Evolutionary conservation across 2,113 vertebrate genomes (phyloP).

Genomic region (Halichoeres trimaculatus): DNA sequence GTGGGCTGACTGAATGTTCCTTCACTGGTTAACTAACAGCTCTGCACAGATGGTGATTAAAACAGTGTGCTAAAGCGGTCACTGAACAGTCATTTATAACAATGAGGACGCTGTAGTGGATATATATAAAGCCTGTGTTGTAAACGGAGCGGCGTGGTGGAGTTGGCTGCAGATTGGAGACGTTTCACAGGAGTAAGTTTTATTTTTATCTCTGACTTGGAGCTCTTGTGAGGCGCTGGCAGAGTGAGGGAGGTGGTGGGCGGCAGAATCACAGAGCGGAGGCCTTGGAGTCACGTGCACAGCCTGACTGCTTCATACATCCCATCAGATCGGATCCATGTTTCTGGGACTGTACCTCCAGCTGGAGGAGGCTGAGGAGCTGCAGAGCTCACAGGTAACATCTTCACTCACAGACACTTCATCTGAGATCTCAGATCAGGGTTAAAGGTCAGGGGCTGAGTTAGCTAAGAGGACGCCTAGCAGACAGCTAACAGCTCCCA

Average conservation of each 20-base stretch:
- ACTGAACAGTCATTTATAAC: constrained; percentile 66
- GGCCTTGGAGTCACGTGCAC: constrained; percentile 73
- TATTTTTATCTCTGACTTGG: constrained; percentile 80
- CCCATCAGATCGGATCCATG: constrained; percentile 28
- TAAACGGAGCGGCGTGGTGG: constrained; percentile 21
- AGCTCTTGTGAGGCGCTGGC: constrained; percentile 75
- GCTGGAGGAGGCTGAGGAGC: too few relatives aligned
- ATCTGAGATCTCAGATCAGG: too few relatives aligned
- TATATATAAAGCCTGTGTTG: constrained; percentile 37
- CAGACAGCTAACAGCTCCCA: too few relatives aligned
- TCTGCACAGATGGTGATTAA: constrained; percentile 77
- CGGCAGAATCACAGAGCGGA: constrained; percentile 71
- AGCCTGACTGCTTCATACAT: constrained; percentile 53
- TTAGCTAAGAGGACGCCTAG: too few relatives aligned
- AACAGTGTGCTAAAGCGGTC: constrained; percentile 59
- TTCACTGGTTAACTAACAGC: constrained; percentile 40
- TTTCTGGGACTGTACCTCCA: not conserved
- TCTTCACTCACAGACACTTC: too few relatives aligned
- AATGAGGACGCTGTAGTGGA: constrained; percentile 51
- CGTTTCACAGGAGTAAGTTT: constrained; percentile 57
- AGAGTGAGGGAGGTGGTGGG: constrained; percentile 77
- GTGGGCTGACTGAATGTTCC: constrained; percentile 32
- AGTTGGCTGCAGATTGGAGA: constrained; percentile 62
- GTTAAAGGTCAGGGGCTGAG: too few relatives aligned
- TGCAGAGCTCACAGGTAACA: too few relatives aligned